Conservation (phyloP, 2,888 invertebrate genomes). For the Clepsis dumicolana region DNA sequence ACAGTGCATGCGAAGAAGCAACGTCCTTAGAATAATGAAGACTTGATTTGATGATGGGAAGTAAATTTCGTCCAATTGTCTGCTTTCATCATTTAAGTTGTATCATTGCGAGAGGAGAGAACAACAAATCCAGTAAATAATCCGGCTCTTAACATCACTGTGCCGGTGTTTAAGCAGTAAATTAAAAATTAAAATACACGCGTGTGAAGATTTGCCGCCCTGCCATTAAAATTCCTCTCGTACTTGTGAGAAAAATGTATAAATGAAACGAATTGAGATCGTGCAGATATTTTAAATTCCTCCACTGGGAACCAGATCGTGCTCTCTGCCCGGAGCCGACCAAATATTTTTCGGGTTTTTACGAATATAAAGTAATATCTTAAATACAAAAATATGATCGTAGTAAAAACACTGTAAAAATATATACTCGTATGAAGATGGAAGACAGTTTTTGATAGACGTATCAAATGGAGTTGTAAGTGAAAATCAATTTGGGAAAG, state of each 20-base stretch:
- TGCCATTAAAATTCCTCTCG: constrained; percentile 47
- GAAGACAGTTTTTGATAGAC: constrained; percentile 34
- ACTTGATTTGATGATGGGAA: not conserved
- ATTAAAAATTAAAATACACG: constrained; percentile 43
- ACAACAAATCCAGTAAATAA: too few species aligned
- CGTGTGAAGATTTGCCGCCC: constrained; percentile 40
- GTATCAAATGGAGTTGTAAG: constrained; percentile 55
- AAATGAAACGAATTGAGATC: constrained; percentile 62
- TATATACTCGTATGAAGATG: constrained; percentile 12
- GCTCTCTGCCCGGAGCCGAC: constrained; percentile 12
- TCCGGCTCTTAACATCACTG: constrained; percentile 22
- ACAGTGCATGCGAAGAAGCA: not conserved
- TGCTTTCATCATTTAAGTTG: too few species aligned
- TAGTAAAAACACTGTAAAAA: not conserved
- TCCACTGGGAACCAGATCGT: constrained; percentile 41
- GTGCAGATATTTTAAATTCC: constrained; percentile 64
- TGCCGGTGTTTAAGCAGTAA: constrained; percentile 29
- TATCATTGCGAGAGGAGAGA: not conserved
- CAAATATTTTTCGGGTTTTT: constrained; percentile 17
- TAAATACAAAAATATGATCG: not conserved
- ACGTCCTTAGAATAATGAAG: not conserved
- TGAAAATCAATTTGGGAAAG: constrained; percentile 60
- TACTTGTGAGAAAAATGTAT: constrained; percentile 56
- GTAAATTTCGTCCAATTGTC: not conserved
- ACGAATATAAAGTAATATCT: not conserved